A percentile compares a stretch with the other conserved stretches of the same genome.
Conservation (phyloP, 2,888 invertebrate species). For the Polyommatus icarus region DNA sequence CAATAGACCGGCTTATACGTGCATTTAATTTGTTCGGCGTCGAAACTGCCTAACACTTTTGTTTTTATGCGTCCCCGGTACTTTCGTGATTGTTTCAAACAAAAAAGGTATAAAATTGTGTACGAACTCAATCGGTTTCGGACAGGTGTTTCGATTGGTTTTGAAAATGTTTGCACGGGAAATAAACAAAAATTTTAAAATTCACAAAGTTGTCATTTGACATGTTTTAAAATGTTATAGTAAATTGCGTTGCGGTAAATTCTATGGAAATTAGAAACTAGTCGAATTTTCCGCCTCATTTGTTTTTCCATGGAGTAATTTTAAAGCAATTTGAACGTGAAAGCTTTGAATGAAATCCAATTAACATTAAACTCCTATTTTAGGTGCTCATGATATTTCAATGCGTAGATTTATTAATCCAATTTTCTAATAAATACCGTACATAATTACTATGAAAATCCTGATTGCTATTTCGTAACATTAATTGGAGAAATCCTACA, state of each 20-base stretch:
- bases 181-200: conserved; percentile 9
- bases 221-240: not conserved
- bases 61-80: conserved; percentile 38
- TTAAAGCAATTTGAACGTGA: conserved; percentile 16
- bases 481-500: not conserved
- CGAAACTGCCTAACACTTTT: conserved; percentile 37
- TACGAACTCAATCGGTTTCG: conserved; percentile 22
- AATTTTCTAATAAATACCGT: not conserved
- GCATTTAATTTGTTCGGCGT: conserved; percentile 56
- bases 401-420: conserved; percentile 1
- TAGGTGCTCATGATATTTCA: conserved; percentile 11
- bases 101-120: conserved; percentile 19
- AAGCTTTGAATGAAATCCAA: conserved; percentile 19
- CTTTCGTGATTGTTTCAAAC: conserved; percentile 39
- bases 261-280: conserved; percentile 8
- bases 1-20: conserved; percentile 49
- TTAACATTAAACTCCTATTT: conserved; percentile 19
- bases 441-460: not conserved
- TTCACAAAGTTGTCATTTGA: not conserved
- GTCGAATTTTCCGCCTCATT: conserved; percentile 1
- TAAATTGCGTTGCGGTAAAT: not conserved
- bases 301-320: conserved; percentile 4
- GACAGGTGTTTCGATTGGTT: conserved; percentile 29
- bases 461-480: not conserved
- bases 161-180: conserved; percentile 19